phyloP scores from a whole-genome alignment of 1,140 invertebrate genomes.

The Sarcophaga bullata region DNA sequence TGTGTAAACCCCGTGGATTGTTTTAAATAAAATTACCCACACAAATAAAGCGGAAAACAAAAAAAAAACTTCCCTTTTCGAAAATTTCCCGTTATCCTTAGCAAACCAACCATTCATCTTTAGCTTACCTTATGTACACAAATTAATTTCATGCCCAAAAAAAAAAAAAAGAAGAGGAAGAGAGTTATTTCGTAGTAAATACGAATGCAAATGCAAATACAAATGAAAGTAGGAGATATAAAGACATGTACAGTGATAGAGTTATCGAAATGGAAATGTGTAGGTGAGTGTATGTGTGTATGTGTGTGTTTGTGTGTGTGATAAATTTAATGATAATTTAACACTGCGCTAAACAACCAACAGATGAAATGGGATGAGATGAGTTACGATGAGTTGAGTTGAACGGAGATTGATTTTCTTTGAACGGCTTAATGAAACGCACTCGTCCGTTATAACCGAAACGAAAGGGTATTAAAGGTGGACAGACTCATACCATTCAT shows the following conservation, averaged over 20 bases:
- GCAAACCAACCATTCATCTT: not conserved
- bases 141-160: not conserved
- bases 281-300: no score
- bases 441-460: conserved; percentile 13
- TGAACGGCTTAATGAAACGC: conserved; percentile 19
- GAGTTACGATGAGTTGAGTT: not conserved
- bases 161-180: not conserved
- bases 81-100: no score
- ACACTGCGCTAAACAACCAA: not conserved
- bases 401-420: conserved; percentile 27
- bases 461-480: conserved; percentile 21
- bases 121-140: conserved; percentile 2
- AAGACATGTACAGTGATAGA: not conserved
- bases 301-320: not conserved
- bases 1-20: not conserved
- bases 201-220: not conserved
- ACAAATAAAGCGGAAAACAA: no score
- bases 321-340: conserved; percentile 38
- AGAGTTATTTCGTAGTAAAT: no score
- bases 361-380: not conserved
- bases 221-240: not conserved
- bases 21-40: no score
- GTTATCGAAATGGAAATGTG: no score
- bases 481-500: not conserved
- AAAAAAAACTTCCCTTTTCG: no score